Conservation (phyloP, 2,797 vertebrate species). For the Menidia menidia region DNA sequence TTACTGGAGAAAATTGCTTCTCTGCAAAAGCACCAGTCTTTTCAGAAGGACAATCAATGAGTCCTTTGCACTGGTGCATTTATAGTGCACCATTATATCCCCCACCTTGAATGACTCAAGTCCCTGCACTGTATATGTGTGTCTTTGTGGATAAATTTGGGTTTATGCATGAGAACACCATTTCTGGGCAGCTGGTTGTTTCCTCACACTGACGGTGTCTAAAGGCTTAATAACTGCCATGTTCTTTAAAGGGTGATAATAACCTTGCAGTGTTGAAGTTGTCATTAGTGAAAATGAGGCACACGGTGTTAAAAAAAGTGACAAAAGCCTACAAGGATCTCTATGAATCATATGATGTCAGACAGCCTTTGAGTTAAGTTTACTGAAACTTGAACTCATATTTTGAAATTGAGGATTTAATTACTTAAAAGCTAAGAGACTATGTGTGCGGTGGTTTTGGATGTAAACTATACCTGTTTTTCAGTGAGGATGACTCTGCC, state of each 20-base stretch:
- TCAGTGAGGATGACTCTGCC: conserved; percentile 95
- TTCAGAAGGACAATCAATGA: conserved; percentile 40
- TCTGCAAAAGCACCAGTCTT: conserved; percentile 18
- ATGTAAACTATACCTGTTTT: conserved; percentile 86
- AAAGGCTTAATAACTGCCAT: conserved; percentile 13
- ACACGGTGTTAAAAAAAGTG: conserved; percentile 1
- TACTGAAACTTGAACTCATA: background rate
- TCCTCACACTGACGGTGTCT: conserved; percentile 17
- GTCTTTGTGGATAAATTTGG: conserved; percentile 20
- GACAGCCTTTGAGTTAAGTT: conserved; percentile 1
- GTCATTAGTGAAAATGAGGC: conserved; percentile 18
- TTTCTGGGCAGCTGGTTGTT: conserved; percentile 14
- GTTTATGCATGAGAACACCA: conserved; percentile 4
- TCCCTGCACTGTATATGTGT: conserved; percentile 3
- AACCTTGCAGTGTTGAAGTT: background rate
- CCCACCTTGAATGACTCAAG: conserved; percentile 20
- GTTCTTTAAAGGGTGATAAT: conserved; percentile 34
- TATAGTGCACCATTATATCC: conserved; percentile 23
- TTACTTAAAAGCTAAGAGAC: background rate
- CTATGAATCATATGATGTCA: background rate
- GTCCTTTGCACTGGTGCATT: conserved; percentile 19
- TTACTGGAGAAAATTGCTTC: conserved; percentile 36
- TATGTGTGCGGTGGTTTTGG: background rate
- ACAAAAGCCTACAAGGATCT: conserved; percentile 9
- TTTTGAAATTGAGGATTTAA: background rate